These are phyloP conservation scores for Graptemys geographica DNA, from an alignment of 2,797 vertebrate species.

Conservation along the genomic window DNA sequence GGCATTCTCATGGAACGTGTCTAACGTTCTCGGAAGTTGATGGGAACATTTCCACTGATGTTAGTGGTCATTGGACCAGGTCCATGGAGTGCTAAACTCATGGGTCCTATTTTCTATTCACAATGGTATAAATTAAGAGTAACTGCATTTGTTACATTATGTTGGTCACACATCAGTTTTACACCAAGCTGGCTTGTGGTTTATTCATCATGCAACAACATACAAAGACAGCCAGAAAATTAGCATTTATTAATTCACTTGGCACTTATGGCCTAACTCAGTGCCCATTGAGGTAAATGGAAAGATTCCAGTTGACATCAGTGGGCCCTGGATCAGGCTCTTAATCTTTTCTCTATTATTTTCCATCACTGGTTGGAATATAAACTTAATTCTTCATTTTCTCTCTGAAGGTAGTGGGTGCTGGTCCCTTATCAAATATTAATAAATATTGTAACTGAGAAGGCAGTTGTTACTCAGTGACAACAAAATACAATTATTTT, in stretches of 20 bases:
- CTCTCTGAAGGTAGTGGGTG: slow-evolving; percentile 21
- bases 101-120: not conserved
- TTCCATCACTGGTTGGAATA: slow-evolving; percentile 19
- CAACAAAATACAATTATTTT: slow-evolving; percentile 63
- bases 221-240: not conserved
- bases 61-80: not conserved
- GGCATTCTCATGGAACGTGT: slow-evolving; percentile 16
- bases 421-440: slow-evolving; percentile 8
- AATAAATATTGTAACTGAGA: slow-evolving; percentile 34
- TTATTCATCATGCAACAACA: not conserved
- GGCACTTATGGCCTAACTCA: not conserved
- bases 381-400: slow-evolving; percentile 13
- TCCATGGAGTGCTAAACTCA: not conserved
- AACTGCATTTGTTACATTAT: not conserved
- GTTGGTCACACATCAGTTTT: not conserved
- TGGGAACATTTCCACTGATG: not conserved
- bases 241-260: not conserved
- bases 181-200: not conserved
- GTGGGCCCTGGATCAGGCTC: not conserved
- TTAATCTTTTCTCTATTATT: not conserved
- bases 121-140: not conserved
- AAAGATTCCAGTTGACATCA: not conserved
- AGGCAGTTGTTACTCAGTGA: slow-evolving; percentile 27
- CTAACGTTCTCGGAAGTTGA: not conserved
- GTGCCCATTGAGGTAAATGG: not conserved